A percentile compares a stretch with the other conserved stretches of the same genome.
Evolutionary conservation across 1,140 invertebrate genomes (phyloP).

Genomic region (Pantala flavescens): DNA sequence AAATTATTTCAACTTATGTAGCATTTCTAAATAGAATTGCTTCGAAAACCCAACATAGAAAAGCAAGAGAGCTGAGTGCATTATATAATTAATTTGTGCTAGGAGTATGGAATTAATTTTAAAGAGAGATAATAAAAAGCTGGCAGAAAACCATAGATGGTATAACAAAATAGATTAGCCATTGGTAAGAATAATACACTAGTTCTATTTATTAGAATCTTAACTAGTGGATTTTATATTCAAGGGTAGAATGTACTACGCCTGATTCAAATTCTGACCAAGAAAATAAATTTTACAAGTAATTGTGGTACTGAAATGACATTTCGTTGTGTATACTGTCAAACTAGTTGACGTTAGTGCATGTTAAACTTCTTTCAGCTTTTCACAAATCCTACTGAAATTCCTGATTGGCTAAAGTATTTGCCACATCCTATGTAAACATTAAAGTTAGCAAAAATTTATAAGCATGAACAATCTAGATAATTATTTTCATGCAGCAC

Average conservation of each 20-base stretch:
- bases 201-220: neutral
- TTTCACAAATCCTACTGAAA: neutral
- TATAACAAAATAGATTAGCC: neutral
- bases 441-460: neutral
- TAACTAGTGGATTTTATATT: neutral
- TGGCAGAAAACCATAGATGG: neutral
- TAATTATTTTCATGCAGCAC: too few species aligned
- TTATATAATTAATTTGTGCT: neutral
- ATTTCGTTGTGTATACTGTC: neutral
- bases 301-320: neutral
- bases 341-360: neutral
- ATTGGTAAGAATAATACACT: neutral
- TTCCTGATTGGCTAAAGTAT: neutral
- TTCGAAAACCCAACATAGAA: neutral
- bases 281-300: neutral
- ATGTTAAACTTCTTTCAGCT: neutral
- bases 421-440: slow-evolving; percentile 1
- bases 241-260: neutral
- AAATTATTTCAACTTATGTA: neutral
- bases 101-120: neutral
- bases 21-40: neutral
- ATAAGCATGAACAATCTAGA: too few species aligned
- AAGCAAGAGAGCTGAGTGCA: neutral
- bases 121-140: neutral
- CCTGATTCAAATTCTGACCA: neutral